Evolutionary conservation across 2,797 vertebrate species (phyloP).

Genomic region (Echiichthys vipera): DNA sequence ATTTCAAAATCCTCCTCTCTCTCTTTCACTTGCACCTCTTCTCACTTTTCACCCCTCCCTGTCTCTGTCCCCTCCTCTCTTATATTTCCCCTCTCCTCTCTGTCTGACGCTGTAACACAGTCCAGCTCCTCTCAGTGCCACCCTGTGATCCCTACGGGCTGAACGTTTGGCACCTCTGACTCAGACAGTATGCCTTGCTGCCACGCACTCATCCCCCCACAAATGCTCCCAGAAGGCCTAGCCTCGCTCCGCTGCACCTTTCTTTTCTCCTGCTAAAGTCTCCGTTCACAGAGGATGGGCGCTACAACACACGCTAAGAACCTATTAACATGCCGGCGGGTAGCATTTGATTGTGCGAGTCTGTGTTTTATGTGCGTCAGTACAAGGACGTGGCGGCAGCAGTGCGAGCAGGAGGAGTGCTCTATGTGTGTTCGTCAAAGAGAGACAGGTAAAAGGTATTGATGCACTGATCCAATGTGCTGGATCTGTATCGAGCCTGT

Average conservation of each 20-base stretch:
- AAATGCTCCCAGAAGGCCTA: no score
- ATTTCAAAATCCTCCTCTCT: slow-evolving; percentile 11
- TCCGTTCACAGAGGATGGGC: slow-evolving; percentile 35
- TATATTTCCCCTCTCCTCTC: background rate
- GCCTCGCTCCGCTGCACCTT: slow-evolving; percentile 54
- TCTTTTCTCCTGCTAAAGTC: slow-evolving; percentile 36
- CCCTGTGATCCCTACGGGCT: slow-evolving; percentile 38
- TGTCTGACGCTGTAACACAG: slow-evolving; percentile 28
- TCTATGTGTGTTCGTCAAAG: background rate
- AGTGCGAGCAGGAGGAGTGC: background rate
- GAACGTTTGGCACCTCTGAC: slow-evolving; percentile 67
- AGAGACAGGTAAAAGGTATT: slow-evolving; percentile 16
- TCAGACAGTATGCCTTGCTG: slow-evolving; percentile 65
- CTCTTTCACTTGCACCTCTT: background rate
- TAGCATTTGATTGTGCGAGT: slow-evolving; percentile 23
- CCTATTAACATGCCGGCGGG: slow-evolving; percentile 72
- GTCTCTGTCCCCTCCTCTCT: background rate
- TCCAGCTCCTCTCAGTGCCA: slow-evolving; percentile 22
- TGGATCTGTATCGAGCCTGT: slow-evolving; percentile 14
- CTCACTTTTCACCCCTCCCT: background rate
- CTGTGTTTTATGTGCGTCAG: slow-evolving; percentile 23
- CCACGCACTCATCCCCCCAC: no score
- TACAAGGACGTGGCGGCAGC: slow-evolving; percentile 46
- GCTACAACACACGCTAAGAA: slow-evolving; percentile 51
- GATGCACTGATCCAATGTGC: slow-evolving; percentile 17